Base-by-base conservation (phyloP, 2,888 invertebrate species). In the Ochropacha duplaris region DNA sequence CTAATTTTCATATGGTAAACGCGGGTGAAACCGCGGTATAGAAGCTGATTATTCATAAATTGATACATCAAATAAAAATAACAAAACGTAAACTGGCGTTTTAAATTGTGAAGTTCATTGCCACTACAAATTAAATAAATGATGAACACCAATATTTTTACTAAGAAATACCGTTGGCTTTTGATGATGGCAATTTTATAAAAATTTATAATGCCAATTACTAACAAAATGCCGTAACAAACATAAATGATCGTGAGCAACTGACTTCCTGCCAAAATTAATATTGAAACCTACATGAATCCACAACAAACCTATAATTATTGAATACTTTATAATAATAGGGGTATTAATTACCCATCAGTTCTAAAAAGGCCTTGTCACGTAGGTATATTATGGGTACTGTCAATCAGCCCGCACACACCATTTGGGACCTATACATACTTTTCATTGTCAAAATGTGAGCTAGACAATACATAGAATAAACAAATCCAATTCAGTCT, bases 311-410 rank as follows among this genome's bases (percentile, higher is more conserved):
- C 57, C 6, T 14, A 49, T 31, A 50, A 49, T 56, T 61, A 54
- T 44, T 61, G 68, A 62, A 64, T 54, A 55, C 61, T 60, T 64
- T 61, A 66, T 72, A 55, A 65, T 66, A 67, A 57, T 49, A 49
- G 50, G 55, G 59, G 62, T 31, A 31, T 31, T 31, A 31, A 12
- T 31, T 31, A 12, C 2, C 31, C 31, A 31, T 31, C 31, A 12
- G 31, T 63, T 68, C 62, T 60, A 31, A 52, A 12, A 50, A 36
- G 58, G 28, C 65, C 64, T 65, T 61, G 65, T 60, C 59, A 57
- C 49, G 49, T n/a, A n/a, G 49, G 50, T 50, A 26, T 54, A 52
- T 16, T 16, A 34, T 54, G 54, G 28, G 22, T 52, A 55, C 57
- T 57, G 54, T 31, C 57, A 50, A 60, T 60, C 60, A 57, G 49